These are phyloP conservation scores for Lethocerus indicus DNA, from an alignment of 1,140 invertebrate genomes.

Conservation along the genomic window DNA sequence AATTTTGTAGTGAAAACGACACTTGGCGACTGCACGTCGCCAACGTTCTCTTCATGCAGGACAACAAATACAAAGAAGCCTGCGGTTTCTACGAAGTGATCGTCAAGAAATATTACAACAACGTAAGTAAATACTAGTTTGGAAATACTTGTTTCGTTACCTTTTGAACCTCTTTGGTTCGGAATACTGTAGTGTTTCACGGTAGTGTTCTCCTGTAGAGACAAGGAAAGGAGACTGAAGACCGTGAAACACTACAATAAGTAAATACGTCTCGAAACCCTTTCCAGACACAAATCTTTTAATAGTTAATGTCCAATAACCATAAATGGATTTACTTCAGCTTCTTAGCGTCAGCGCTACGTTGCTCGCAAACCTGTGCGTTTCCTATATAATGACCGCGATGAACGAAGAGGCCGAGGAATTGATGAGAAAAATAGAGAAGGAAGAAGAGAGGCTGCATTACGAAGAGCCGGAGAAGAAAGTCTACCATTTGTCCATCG, in stretches of 20 bases:
- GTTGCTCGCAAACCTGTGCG: constrained; percentile 94
- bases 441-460: constrained; percentile 85
- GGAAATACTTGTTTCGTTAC: too few species aligned
- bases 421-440: constrained; percentile 96
- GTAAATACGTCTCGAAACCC: too few species aligned
- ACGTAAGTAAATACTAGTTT: constrained; percentile 52
- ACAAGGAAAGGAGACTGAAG: too few species aligned
- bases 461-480: constrained; percentile 92
- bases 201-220: too few species aligned
- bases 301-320: too few species aligned
- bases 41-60: constrained; percentile 98
- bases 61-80: constrained; percentile 96
- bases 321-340: too few species aligned
- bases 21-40: constrained; percentile 96
- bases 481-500: constrained; percentile 93
- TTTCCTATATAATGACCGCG: constrained; percentile 97
- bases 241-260: too few species aligned
- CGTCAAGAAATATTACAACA: constrained; percentile 91
- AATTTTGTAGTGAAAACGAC: constrained; percentile 96
- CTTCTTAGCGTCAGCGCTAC: constrained; percentile 91
- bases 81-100: constrained; percentile 97
- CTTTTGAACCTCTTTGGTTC: too few species aligned
- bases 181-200: too few species aligned
- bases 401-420: constrained; percentile 99
- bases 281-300: too few species aligned